These are phyloP conservation scores for Schrankia costaestrigalis DNA, from an alignment of 2,888 invertebrate genomes.

Conservation along the genomic window DNA sequence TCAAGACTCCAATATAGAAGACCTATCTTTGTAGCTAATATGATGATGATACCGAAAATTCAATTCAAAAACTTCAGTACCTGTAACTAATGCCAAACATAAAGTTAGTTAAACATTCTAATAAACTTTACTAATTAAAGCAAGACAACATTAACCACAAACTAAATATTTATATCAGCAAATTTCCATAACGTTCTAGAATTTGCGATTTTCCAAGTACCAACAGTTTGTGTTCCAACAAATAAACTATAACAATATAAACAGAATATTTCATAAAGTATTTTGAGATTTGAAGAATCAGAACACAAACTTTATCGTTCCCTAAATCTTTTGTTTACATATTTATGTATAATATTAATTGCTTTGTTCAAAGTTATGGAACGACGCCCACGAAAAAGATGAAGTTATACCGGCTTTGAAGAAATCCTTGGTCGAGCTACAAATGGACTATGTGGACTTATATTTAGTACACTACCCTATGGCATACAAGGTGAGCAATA, in stretches of 20 bases:
- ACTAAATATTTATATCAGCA: conserved; percentile 22
- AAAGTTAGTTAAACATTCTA: conserved; percentile 1
- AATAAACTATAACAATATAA: conserved; percentile 15
- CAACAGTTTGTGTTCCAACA: conserved; percentile 7
- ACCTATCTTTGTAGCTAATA: too few species aligned
- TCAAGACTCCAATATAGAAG: too few species aligned
- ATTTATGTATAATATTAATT: conserved; percentile 27
- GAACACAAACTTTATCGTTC: conserved; percentile 23
- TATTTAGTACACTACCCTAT: conserved; percentile 91
- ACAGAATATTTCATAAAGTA: conserved; percentile 22
- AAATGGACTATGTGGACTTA: conserved; percentile 87
- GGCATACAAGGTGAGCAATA: conserved; percentile 75
- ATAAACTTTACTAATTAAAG: conserved; percentile 9
- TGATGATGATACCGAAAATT: too few species aligned
- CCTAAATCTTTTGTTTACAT: conserved; percentile 17
- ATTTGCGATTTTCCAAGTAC: conserved; percentile 11
- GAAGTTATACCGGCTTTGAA: conserved; percentile 84
- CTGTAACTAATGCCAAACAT: too few species aligned
- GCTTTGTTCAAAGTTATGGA: conserved; percentile 59
- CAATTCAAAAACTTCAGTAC: too few species aligned
- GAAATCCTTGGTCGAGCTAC: conserved; percentile 82
- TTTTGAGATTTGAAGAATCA: conserved; percentile 23
- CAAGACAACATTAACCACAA: conserved; percentile 9
- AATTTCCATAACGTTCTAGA: conserved; percentile 21
- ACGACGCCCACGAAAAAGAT: conserved; percentile 81